phyloP scores from a whole-genome alignment of 1,140 invertebrate species.

The Zaprionus tsacasi region DNA sequence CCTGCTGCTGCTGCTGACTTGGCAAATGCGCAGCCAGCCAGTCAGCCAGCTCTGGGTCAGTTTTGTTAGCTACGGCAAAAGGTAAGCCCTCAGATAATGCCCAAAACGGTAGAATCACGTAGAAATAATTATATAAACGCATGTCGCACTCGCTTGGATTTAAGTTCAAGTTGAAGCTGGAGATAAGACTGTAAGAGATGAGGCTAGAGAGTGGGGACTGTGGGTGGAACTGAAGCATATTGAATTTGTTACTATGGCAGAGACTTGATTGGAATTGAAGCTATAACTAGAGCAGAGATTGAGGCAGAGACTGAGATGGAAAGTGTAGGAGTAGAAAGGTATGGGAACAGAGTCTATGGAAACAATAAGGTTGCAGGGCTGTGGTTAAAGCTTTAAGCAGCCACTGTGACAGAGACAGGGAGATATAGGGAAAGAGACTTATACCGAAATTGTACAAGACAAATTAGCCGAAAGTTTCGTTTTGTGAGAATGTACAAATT shows the following conservation, averaged over 20 bases:
- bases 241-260: neutral
- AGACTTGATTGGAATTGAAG: neutral
- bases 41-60: constrained; percentile 30
- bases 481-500: constrained; percentile 51
- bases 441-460: constrained; percentile 15
- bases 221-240: neutral
- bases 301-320: neutral
- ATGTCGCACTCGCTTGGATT: constrained; percentile 16
- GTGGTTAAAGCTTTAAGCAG: neutral
- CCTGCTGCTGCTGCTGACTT: constrained; percentile 70
- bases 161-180: constrained; percentile 4
- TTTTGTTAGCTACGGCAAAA: constrained; percentile 24
- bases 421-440: neutral
- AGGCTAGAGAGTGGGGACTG: neutral
- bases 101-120: constrained; percentile 42
- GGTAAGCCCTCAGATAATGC: constrained; percentile 40
- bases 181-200: neutral
- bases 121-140: constrained; percentile 59
- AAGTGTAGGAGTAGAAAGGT: neutral
- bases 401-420: neutral
- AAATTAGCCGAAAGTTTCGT: constrained; percentile 37
- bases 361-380: neutral
- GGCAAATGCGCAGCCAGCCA: constrained; percentile 51
- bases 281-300: neutral
- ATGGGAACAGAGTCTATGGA: neutral